Conservation (phyloP, 1,140 invertebrate genomes). For the Anagrus nilaparvatae region DNA sequence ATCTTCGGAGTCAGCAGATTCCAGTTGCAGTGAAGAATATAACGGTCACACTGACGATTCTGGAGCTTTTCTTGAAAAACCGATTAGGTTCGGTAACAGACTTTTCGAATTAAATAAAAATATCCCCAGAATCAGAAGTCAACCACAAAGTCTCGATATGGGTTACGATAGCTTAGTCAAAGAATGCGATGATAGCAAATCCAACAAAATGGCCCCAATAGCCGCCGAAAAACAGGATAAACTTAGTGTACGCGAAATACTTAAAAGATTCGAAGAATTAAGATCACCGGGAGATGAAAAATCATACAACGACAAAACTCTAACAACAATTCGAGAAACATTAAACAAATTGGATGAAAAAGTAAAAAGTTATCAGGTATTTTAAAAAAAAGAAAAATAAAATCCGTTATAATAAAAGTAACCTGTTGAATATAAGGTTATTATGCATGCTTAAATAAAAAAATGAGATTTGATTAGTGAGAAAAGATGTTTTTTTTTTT, state of each 20-base stretch:
- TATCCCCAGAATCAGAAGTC: no score
- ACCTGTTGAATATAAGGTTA: no score
- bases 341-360: constrained; percentile 42
- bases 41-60: constrained; percentile 40
- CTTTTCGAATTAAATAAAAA: no score
- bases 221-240: constrained; percentile 59
- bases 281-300: constrained; percentile 39
- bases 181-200: constrained; percentile 22
- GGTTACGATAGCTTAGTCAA: constrained; percentile 30
- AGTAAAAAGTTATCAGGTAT: constrained; percentile 39
- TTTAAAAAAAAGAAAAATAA: no score
- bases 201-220: constrained; percentile 8
- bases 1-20: constrained; percentile 37
- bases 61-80: constrained; percentile 36
- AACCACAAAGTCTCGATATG: constrained; percentile 22
- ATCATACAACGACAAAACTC: constrained; percentile 35
- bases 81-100: neutral
- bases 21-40: constrained; percentile 31
- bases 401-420: no score
- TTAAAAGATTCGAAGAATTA: constrained; percentile 68
- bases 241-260: constrained; percentile 68
- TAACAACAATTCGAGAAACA: constrained; percentile 40
- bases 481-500: no score
- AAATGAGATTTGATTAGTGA: no score
- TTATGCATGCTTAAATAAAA: no score